Conservation (phyloP, 1,140 invertebrate species). For the Drosophila suzukii region DNA sequence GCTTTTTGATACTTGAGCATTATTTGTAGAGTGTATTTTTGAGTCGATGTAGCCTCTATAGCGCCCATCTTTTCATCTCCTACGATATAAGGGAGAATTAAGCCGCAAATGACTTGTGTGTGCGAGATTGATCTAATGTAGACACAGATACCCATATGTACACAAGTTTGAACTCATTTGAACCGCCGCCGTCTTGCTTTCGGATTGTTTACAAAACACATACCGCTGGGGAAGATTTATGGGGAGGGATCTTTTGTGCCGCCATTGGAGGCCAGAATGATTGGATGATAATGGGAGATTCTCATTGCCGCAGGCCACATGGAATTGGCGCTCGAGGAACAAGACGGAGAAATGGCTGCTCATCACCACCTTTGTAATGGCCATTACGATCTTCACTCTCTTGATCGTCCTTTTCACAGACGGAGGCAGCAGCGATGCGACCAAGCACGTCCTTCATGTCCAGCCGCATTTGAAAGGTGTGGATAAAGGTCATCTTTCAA, state of each 20-base stretch:
- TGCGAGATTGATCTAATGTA: slow-evolving; percentile 23
- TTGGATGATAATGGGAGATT: slow-evolving; percentile 18
- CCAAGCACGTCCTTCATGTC: slow-evolving; percentile 73
- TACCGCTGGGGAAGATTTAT: slow-evolving; percentile 3
- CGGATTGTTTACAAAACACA: slow-evolving; percentile 35
- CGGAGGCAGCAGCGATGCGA: slow-evolving; percentile 51
- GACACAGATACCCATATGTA: neutral
- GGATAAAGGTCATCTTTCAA: too few species aligned
- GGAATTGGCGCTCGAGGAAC: slow-evolving; percentile 86
- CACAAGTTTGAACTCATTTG: slow-evolving; percentile 44
- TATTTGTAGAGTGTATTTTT: neutral
- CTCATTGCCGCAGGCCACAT: slow-evolving; percentile 58
- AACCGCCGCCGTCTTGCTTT: slow-evolving; percentile 23
- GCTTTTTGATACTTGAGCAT: too few species aligned
- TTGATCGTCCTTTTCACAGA: slow-evolving; percentile 81
- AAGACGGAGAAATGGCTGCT: slow-evolving; percentile 86
- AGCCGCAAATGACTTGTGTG: slow-evolving; percentile 27
- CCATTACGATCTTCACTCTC: slow-evolving; percentile 78
- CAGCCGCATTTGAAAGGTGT: slow-evolving; percentile 70
- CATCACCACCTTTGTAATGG: slow-evolving; percentile 77
- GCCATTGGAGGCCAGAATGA: slow-evolving; percentile 16
- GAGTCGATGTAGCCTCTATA: neutral
- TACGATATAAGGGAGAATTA: slow-evolving; percentile 12
- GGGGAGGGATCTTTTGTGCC: slow-evolving; percentile 7
- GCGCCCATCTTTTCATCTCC: neutral